A percentile compares a stretch with the other conserved stretches of the same genome.
Evolutionary conservation across 2,888 invertebrate genomes (phyloP).

Genomic region (Plebejus melissa): DNA sequence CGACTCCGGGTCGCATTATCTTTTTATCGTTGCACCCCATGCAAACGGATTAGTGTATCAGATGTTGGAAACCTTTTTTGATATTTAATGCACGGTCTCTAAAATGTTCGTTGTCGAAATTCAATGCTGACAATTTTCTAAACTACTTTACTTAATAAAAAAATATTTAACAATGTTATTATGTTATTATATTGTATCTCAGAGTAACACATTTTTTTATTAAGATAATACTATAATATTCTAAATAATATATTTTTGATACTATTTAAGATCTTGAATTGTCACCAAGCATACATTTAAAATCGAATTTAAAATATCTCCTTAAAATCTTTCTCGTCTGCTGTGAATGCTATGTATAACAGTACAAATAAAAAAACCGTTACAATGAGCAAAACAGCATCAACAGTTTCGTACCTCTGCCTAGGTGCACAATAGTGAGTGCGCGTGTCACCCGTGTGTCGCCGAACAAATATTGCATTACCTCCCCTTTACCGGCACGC

Average conservation of each 20-base stretch:
- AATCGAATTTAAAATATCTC: too few relatives aligned
- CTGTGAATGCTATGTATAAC: too few relatives aligned
- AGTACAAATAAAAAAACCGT: not conserved
- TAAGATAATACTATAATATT: too few relatives aligned
- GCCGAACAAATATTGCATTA: conserved; percentile 75
- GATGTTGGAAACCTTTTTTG: conserved; percentile 47
- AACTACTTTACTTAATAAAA: too few relatives aligned
- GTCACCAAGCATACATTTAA: not conserved
- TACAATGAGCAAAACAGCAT: conserved; percentile 24
- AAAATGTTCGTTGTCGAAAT: too few relatives aligned
- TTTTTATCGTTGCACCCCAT: conserved; percentile 77
- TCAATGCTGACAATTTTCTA: too few relatives aligned
- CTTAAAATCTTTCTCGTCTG: too few relatives aligned
- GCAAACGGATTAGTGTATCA: conserved; percentile 63
- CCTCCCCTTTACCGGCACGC: conserved; percentile 41
- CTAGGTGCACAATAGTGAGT: conserved; percentile 60
- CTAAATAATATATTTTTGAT: too few relatives aligned
- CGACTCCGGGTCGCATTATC: conserved; percentile 72
- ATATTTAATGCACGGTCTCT: not conserved
- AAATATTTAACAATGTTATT: too few relatives aligned
- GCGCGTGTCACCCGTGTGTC: conserved; percentile 75
- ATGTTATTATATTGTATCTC: too few relatives aligned
- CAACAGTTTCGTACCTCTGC: conserved; percentile 53
- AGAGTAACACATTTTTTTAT: too few relatives aligned
- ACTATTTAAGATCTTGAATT: too few relatives aligned